Evolutionary conservation across 2,113 vertebrate genomes (phyloP).

Genomic region (Capra hircus): DNA sequence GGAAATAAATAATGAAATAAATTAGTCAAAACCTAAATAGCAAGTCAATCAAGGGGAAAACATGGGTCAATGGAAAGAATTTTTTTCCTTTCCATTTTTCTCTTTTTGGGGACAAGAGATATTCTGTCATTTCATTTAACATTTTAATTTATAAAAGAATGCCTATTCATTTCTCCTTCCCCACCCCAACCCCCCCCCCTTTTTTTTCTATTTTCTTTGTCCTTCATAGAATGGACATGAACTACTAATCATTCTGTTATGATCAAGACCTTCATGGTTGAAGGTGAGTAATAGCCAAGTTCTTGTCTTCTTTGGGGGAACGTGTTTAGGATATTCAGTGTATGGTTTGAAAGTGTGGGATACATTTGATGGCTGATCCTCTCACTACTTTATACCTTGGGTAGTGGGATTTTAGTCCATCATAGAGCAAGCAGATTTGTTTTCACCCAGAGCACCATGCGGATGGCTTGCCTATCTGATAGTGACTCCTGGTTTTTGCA

Average conservation of each 20-base stretch:
- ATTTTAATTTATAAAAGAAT: neutral
- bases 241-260: too few relatives aligned
- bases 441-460: neutral
- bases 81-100: neutral
- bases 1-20: neutral
- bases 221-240: neutral
- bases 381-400: neutral
- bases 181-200: fast-evolving
- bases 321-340: neutral
- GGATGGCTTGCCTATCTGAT: neutral
- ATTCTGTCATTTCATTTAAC: neutral
- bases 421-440: neutral
- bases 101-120: neutral
- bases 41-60: neutral
- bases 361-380: neutral
- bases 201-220: neutral
- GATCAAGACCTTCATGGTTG: neutral
- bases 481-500: neutral
- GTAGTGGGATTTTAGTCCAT: neutral
- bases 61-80: neutral
- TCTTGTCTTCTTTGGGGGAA: neutral
- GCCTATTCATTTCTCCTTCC: neutral
- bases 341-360: neutral
- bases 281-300: neutral
- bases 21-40: neutral